A percentile compares a stretch with the other conserved stretches of the same genome.
Conservation (phyloP, 2,113 vertebrate species). For the Pimephales promelas region DNA sequence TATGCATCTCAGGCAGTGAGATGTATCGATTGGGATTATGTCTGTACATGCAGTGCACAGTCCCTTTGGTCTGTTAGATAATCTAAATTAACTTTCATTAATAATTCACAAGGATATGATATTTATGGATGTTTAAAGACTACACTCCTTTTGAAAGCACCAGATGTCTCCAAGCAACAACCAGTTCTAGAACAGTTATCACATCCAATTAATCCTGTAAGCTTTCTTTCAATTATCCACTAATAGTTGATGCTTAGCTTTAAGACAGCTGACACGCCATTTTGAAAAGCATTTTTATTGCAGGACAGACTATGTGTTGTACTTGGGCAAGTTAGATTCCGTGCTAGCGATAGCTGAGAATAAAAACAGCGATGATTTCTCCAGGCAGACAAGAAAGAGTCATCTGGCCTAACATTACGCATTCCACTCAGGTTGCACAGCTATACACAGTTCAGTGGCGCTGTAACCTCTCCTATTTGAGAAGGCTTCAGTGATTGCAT, state of each 20-base stretch:
- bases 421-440: conserved; percentile 49
- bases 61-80: conserved; percentile 9
- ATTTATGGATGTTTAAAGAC: conserved; percentile 11
- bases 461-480: conserved; percentile 61
- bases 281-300: conserved; percentile 1
- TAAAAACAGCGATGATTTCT: conserved; percentile 28
- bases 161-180: conserved; percentile 23
- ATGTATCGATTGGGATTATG: conserved; percentile 19
- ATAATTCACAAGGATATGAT: conserved; percentile 33
- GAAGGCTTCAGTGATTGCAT: conserved; percentile 59
- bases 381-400: conserved; percentile 28
- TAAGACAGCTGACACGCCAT: conserved; percentile 32
- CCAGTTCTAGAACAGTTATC: conserved; percentile 29
- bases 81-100: conserved; percentile 39
- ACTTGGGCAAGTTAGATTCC: conserved; percentile 7
- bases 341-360: conserved; percentile 26
- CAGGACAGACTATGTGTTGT: neutral
- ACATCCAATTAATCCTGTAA: conserved; percentile 46
- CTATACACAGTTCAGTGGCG: conserved; percentile 56
- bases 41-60: neutral
- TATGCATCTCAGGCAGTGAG: neutral
- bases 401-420: conserved; percentile 42
- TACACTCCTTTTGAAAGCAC: conserved; percentile 25
- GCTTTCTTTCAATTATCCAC: conserved; percentile 43
- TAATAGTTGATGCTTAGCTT: conserved; percentile 52